These are phyloP conservation scores for Cosmorhoe ocellata DNA, from an alignment of 2,888 invertebrate genomes.

Conservation along the genomic window DNA sequence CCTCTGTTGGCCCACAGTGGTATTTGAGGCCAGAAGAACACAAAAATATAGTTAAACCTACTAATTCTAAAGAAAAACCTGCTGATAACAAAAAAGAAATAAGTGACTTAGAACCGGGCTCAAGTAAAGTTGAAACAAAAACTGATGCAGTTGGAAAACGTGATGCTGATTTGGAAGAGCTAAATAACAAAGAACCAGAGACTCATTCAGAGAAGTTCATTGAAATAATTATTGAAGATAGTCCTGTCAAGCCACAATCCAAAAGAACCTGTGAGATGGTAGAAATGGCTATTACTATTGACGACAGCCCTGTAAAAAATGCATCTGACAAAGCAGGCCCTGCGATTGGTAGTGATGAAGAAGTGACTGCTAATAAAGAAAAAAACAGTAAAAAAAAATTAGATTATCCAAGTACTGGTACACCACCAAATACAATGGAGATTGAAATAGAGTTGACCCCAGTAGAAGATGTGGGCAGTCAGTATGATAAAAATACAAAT, in stretches of 20 bases:
- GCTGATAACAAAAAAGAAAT: neutral
- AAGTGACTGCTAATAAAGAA: constrained; percentile 22
- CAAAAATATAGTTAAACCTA: constrained; percentile 5
- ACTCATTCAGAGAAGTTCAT: constrained; percentile 48
- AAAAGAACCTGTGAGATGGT: constrained; percentile 45
- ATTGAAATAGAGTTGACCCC: constrained; percentile 51
- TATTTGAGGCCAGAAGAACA: constrained; percentile 70
- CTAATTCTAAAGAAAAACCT: constrained; percentile 4
- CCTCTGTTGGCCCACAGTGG: constrained; percentile 59
- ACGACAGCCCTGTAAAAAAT: constrained; percentile 67
- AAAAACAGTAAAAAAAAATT: constrained; percentile 68
- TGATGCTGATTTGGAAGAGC: constrained; percentile 26
- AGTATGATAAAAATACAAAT: constrained; percentile 12
- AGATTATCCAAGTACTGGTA: constrained; percentile 51
- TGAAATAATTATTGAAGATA: constrained; percentile 75
- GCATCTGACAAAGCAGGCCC: constrained; percentile 32
- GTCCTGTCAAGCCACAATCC: constrained; percentile 58
- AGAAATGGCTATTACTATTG: constrained; percentile 65
- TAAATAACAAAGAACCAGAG: constrained; percentile 68
- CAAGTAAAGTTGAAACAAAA: neutral
- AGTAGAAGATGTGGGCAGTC: neutral
- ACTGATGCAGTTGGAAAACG: neutral
- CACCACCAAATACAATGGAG: constrained; percentile 45
- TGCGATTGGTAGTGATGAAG: constrained; percentile 44
- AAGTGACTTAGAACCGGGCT: neutral